Base-by-base conservation (phyloP, 2,797 vertebrate species). In the Masticophis lateralis region DNA sequence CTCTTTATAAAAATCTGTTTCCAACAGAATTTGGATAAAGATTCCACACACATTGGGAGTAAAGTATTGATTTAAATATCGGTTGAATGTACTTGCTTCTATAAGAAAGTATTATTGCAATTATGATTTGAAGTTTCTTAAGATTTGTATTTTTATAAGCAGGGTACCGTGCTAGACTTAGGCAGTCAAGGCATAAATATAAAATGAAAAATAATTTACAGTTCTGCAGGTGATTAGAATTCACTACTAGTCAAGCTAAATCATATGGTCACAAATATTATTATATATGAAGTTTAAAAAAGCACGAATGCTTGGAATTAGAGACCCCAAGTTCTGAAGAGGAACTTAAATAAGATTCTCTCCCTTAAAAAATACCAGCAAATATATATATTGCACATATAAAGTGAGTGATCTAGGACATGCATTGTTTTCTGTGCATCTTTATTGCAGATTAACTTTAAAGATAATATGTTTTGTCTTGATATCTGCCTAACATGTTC, bases 371-470 rank as follows among this genome's bases (percentile, higher is more conserved):
- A 43, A 47, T 60, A 56, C 47, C 25, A 9, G 1, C 37, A 61
- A 79, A 16, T 60, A 20, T 20, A 20, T 59, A 59, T 55, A 66
- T 88, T 59, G 74, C 22, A 43, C 37, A 4, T 55, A 28, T 63
- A 18, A 20, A 8, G 32, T 61, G n/a, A 7, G 16, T 83, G 25
- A 59, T 16, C 57, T 91, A 93, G 47, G 87, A 88, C 61, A 83
- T 83, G 32, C 32, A 91, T 11, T 25, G 92, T 16, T 95, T 95
- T 93, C 93, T 93, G 93, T 93, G 90, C 59, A 92, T 92, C 95
- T 95, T 95, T 94, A 92, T 94, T 96, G 96, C 91, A 91, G 94
- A 92, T 88, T 95, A 96, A 96, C 95, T 96, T 95, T 96, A 97
- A 97, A 95, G 95, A 97, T 95, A 63, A 1, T 8, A 89, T 96